Evolutionary conservation across 2,888 invertebrate species (phyloP).

Genomic region (Drosophila emarginata): DNA sequence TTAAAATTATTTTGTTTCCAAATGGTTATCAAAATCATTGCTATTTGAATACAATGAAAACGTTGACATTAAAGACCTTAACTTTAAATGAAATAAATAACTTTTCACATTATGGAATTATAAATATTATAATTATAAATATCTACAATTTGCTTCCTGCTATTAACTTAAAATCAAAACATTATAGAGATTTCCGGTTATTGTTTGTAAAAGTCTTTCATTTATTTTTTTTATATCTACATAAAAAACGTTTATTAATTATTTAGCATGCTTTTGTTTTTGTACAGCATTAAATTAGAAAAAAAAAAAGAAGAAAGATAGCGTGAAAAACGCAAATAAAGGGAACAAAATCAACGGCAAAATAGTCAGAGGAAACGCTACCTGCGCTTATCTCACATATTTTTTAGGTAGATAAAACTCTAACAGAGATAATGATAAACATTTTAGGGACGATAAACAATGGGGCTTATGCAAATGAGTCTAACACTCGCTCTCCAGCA

Average conservation of each 20-base stretch:
- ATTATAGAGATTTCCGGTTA: not conserved
- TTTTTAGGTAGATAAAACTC: slow-evolving; percentile 43
- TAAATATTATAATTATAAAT: too few relatives aligned
- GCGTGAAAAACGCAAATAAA: slow-evolving; percentile 15
- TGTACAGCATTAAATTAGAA: slow-evolving; percentile 28
- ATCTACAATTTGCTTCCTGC: not conserved
- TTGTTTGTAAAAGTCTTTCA: not conserved
- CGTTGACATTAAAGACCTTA: too few relatives aligned
- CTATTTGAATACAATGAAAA: too few relatives aligned
- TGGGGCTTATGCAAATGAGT: slow-evolving; percentile 21
- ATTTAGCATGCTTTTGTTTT: slow-evolving; percentile 17
- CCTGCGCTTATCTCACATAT: slow-evolving; percentile 50
- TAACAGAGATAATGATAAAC: slow-evolving; percentile 26
- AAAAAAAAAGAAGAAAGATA: not conserved
- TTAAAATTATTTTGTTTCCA: too few relatives aligned
- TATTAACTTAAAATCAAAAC: too few relatives aligned
- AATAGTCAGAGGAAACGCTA: slow-evolving; percentile 11
- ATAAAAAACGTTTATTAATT: slow-evolving; percentile 35
- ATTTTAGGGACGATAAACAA: slow-evolving; percentile 37
- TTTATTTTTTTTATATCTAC: slow-evolving; percentile 17
- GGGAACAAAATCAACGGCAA: slow-evolving; percentile 32
- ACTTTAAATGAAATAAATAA: too few relatives aligned
- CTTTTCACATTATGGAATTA: too few relatives aligned
- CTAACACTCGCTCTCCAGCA: slow-evolving; percentile 77
- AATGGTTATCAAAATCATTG: too few relatives aligned